Base-by-base conservation (phyloP, 2,113 vertebrate species). In the Elachura formosa region DNA sequence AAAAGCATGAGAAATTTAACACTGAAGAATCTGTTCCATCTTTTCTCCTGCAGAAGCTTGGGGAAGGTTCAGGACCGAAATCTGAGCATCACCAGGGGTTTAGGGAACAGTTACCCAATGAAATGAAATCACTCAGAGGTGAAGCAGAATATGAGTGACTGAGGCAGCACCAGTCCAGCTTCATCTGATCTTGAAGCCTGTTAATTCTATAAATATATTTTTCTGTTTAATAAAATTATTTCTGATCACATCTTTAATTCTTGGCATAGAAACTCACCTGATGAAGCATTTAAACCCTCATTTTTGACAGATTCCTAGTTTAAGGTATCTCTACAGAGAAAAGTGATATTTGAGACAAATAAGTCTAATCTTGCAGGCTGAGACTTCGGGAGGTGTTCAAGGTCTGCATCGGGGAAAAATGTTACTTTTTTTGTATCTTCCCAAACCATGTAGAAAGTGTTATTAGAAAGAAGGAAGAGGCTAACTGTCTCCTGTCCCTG, bases 161-260 rank as follows among this genome's bases (percentile, higher is more conserved):
- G 72, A 34, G 68, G 61, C 68, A 34, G 38, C 59, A 63, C 58
- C 38, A 40, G 33, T 8, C 13, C 11, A 17, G 17, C 11, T 61
- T 54, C 9, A 21, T 72, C 56, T 48, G 3, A 10, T 72, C 61
- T 63, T 38, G 1, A 61, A 52, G n/a, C 6, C 0, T 0, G 13
- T n/a, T 64, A 72, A 22, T 82, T 72, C 36, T 34, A 11, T 54
- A 67, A 71, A 81, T 36, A 6, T 8, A 16, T 46, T 73, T 67
- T 8, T 18, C 43, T 26, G 31, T 34, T 82, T 21, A 69, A 38
- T 43, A 76, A 45, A 82, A 33, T 18, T 28, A 8, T 63, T 59
- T 67, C 43, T 51, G n/a, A 46, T 59, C 23, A 31, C 9, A 2
- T 80, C 51, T 82, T 79, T 66, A 66, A 22, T 55, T 74, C 36